A percentile compares a stretch with the other conserved stretches of the same genome.
Evolutionary conservation across 2,888 invertebrate genomes (phyloP).

Genomic region (Andricus quercusramuli): DNA sequence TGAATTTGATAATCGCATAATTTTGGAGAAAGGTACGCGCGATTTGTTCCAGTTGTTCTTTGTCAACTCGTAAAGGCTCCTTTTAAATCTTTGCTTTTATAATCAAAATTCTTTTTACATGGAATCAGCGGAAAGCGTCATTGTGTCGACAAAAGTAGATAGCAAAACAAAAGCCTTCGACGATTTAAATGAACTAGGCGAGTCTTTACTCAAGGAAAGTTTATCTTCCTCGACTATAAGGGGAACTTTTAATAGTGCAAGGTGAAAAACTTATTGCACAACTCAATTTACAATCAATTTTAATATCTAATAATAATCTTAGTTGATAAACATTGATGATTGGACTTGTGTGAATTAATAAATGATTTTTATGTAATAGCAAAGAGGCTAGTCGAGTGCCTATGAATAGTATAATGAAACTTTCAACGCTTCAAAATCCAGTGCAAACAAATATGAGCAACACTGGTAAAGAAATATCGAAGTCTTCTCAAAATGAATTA

Average conservation of each 20-base stretch:
- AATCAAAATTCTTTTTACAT: not conserved
- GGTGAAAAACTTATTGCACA: constrained; percentile 27
- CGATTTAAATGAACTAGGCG: constrained; percentile 90
- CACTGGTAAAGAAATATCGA: constrained; percentile 39
- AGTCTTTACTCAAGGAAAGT: constrained; percentile 87
- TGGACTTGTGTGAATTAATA: not conserved
- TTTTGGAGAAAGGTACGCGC: constrained; percentile 37
- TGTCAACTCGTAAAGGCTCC: not conserved
- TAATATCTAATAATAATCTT: not conserved
- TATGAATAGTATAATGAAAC: constrained; percentile 79
- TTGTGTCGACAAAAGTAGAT: constrained; percentile 66
- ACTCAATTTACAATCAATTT: not conserved
- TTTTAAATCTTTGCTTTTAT: not conserved
- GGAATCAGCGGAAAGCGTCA: constrained; percentile 56
- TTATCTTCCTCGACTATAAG: constrained; percentile 72
- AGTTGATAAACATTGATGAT: not conserved
- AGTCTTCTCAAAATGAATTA: constrained; percentile 35
- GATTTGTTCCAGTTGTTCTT: not conserved
- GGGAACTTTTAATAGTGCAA: constrained; percentile 78
- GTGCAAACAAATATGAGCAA: constrained; percentile 26
- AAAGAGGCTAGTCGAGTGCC: constrained; percentile 82
- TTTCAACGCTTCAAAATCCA: constrained; percentile 17
- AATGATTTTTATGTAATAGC: constrained; percentile 74
- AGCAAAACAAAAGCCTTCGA: constrained; percentile 83
- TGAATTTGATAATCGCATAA: constrained; percentile 6